Percentiles rank a stretch among this genome's conserved stretches.
Evolutionary conservation across 2,797 vertebrate genomes (phyloP).

Genomic region (Gephyroberyx darwinii): DNA sequence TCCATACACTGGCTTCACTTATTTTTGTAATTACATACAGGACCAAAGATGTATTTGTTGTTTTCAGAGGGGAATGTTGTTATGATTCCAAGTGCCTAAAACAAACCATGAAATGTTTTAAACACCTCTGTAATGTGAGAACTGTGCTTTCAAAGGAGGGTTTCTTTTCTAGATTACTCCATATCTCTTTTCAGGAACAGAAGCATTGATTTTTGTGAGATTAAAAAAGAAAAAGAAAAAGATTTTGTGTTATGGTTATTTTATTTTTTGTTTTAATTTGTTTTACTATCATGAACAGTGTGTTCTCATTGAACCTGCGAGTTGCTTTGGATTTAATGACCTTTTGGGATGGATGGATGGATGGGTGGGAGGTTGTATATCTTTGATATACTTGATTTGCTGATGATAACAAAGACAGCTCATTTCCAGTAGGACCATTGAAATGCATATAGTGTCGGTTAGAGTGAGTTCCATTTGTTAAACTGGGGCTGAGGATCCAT

Average conservation of each 20-base stretch:
- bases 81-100: constrained; percentile 84
- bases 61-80: constrained; percentile 77
- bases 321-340: neutral
- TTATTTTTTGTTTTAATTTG: constrained; percentile 27
- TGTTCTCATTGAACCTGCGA: constrained; percentile 17
- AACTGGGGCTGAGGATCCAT: constrained; percentile 75
- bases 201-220: constrained; percentile 79
- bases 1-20: constrained; percentile 72
- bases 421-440: constrained; percentile 51
- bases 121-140: constrained; percentile 73
- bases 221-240: constrained; percentile 78
- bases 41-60: constrained; percentile 83
- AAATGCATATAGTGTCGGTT: constrained; percentile 64
- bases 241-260: constrained; percentile 62
- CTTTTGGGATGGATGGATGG: neutral
- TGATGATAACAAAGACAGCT: constrained; percentile 42
- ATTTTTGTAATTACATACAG: constrained; percentile 70
- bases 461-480: constrained; percentile 68
- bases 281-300: neutral
- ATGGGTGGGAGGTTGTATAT: constrained; percentile 35
- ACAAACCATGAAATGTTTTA: constrained; percentile 73
- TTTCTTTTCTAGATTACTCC: constrained; percentile 75
- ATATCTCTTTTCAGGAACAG: constrained; percentile 79
- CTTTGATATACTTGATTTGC: constrained; percentile 34
- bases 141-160: constrained; percentile 65